Percentiles rank a stretch among this genome's conserved stretches.
Conservation (phyloP, 1,140 invertebrate genomes). For the Drosophila pachea region DNA sequence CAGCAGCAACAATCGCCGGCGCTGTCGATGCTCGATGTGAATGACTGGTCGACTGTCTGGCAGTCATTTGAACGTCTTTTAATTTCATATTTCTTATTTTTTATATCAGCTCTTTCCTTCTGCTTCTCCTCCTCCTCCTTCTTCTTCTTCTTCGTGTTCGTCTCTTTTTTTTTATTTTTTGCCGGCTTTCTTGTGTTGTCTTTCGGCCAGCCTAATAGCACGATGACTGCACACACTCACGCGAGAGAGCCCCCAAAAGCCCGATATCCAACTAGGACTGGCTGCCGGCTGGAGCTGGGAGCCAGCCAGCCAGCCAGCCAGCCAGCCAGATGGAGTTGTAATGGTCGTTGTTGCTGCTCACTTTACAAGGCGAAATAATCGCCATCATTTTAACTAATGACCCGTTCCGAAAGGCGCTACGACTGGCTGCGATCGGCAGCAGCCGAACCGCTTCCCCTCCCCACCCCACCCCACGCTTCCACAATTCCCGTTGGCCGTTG, state of each 20-base stretch:
- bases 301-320: not conserved
- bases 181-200: constrained; percentile 24
- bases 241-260: constrained; percentile 33
- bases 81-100: constrained; percentile 69
- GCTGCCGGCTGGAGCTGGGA: constrained; percentile 5
- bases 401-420: constrained; percentile 50
- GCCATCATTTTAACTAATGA: constrained; percentile 78
- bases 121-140: too few species aligned
- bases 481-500: too few species aligned
- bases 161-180: constrained; percentile 18
- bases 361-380: constrained; percentile 73
- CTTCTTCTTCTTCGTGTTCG: constrained; percentile 20
- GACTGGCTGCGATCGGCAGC: constrained; percentile 11
- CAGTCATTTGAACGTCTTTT: constrained; percentile 70
- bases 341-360: constrained; percentile 36
- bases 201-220: constrained; percentile 65
- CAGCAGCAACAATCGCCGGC: constrained; percentile 38
- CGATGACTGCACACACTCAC: constrained; percentile 61
- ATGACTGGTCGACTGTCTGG: constrained; percentile 26
- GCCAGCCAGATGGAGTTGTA: constrained; percentile 23
- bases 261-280: constrained; percentile 48
- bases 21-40: constrained; percentile 49
- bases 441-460: too few species aligned
- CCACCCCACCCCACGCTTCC: too few species aligned
- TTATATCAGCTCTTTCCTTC: constrained; percentile 17